Evolutionary conservation across 2,113 vertebrate species (phyloP).

Genomic region (Protobothrops mucrosquamatus): DNA sequence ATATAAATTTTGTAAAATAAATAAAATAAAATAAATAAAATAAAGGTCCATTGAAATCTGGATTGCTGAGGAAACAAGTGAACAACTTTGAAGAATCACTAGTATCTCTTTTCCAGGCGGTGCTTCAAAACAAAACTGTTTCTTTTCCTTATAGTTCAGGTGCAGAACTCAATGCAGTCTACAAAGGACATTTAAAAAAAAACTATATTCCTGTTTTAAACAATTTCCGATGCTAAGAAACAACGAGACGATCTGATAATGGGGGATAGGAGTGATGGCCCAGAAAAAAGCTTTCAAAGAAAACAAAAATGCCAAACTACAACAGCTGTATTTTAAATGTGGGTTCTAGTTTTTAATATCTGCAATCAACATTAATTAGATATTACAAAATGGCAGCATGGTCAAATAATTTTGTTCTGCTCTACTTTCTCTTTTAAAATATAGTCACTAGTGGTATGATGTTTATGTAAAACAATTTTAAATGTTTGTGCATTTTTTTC

Average conservation of each 20-base stretch:
- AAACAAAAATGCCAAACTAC: not conserved
- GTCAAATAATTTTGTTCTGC: not conserved
- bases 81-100: not conserved
- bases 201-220: constrained; percentile 15
- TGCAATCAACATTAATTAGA: not conserved
- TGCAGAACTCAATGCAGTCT: constrained; percentile 3
- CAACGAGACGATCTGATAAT: not conserved
- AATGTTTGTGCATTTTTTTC: not conserved
- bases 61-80: not conserved
- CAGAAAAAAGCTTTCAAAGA: not conserved
- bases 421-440: not conserved
- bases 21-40: no score
- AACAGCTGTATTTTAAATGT: not conserved
- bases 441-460: not conserved
- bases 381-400: not conserved
- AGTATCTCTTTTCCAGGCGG: not conserved
- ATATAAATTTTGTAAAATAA: no score
- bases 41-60: not conserved
- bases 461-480: not conserved
- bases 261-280: not conserved
- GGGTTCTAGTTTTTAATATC: not conserved
- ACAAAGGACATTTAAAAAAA: not conserved
- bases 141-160: constrained; percentile 19
- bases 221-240: constrained; percentile 6
- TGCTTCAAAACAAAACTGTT: constrained; percentile 10